Evolutionary conservation across 35 echinoderm and acorn worm genomes (phyloP).

Genomic region (Stichopus chloronotus): DNA sequence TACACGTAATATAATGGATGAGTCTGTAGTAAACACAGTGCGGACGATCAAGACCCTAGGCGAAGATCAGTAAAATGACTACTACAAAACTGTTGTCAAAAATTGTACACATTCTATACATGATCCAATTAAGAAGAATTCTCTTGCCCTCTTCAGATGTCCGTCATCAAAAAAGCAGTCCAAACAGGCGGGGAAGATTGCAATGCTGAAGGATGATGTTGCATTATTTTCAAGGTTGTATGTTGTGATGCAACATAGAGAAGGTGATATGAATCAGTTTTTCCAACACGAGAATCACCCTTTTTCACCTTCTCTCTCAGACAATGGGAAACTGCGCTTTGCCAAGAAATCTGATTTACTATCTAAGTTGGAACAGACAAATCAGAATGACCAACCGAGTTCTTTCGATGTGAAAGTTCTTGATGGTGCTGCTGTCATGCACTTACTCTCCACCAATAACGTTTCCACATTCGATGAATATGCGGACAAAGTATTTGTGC

Average conservation of each 20-base stretch:
- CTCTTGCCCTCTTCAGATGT: slow-evolving; percentile 21
- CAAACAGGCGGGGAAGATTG: slow-evolving; percentile 18
- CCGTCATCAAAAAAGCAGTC: neutral
- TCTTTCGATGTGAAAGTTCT: no score
- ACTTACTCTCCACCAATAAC: no score
- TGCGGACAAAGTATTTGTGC: no score
- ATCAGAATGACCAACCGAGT: no score
- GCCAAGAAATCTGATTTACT: no score
- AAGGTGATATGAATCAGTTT: slow-evolving; percentile 40
- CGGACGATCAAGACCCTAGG: slow-evolving; percentile 43
- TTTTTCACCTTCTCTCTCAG: slow-evolving; percentile 47
- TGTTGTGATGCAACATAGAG: slow-evolving; percentile 49
- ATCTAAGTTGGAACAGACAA: no score
- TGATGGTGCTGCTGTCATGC: no score
- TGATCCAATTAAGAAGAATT: slow-evolving; percentile 62
- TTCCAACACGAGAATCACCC: slow-evolving; percentile 58
- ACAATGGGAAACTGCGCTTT: neutral
- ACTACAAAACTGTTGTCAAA: slow-evolving; percentile 28
- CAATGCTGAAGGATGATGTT: slow-evolving; percentile 54
- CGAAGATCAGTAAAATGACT: slow-evolving; percentile 29
- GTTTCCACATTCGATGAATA: no score
- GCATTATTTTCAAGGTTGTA: slow-evolving; percentile 51
- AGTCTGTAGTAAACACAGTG: neutral
- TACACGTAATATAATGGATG: slow-evolving; percentile 38
- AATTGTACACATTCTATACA: slow-evolving; percentile 57